These are phyloP conservation scores for Prietella phreatophila DNA, from an alignment of 2,113 vertebrate species.

Conservation along the genomic window DNA sequence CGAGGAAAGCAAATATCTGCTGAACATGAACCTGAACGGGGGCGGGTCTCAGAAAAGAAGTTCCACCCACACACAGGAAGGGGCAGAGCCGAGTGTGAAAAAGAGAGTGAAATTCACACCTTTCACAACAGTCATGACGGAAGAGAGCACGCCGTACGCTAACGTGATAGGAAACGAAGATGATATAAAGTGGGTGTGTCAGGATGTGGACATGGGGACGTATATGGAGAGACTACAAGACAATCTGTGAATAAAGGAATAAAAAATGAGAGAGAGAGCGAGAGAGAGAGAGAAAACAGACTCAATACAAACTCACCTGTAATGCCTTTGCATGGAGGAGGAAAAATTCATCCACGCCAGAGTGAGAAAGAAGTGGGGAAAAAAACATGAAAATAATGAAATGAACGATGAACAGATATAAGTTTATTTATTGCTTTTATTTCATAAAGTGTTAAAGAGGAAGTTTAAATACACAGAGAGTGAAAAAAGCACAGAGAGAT, in stretches of 20 bases:
- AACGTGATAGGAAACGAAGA: conserved; percentile 90
- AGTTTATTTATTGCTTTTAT: not conserved
- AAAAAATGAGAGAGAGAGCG: conserved; percentile 54
- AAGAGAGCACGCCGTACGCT: conserved; percentile 85
- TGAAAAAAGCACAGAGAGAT: conserved; percentile 6
- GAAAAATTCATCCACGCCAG: not conserved
- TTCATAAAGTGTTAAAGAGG: not conserved
- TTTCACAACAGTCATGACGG: conserved; percentile 89
- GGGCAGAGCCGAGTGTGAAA: conserved; percentile 73
- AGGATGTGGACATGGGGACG: conserved; percentile 92
- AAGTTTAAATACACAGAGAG: conserved; percentile 1
- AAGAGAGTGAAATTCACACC: conserved; percentile 97
- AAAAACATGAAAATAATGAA: conserved; percentile 23
- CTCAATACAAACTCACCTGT: conserved; percentile 75
- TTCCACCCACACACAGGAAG: conserved; percentile 71
- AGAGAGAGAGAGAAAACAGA: conserved; percentile 70
- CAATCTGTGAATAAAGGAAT: conserved; percentile 85
- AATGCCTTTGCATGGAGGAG: conserved; percentile 73
- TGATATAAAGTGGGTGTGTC: conserved; percentile 96
- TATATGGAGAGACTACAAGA: conserved; percentile 98
- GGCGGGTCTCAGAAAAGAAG: conserved; percentile 77
- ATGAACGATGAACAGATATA: conserved; percentile 18
- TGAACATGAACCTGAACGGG: conserved; percentile 75
- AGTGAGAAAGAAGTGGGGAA: not conserved
- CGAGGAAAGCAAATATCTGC: conserved; percentile 91